Evolutionary conservation across 1,140 invertebrate species (phyloP), one percentile per base, ranked within the genome.

Genomic region (Drosophila sulfurigaster): DNA sequence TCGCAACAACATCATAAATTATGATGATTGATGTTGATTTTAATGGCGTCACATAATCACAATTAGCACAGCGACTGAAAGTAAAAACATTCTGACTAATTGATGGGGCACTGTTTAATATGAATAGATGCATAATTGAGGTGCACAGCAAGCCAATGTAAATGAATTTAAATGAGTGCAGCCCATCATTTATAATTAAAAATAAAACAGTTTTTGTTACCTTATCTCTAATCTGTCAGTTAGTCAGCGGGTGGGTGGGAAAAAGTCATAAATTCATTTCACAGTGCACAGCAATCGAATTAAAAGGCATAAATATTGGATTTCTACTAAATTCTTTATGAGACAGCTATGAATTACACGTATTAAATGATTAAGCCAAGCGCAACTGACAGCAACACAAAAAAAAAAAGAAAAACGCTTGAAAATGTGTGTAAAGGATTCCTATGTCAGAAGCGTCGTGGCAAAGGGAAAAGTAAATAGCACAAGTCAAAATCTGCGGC

Each of bases 11-110:
- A 56, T 79, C 77, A 83, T 82, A 82, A 73, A 83, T 88, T 77
- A 74, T 79, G 51, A 67, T 68, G 28, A 75, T 80, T 57, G 64
- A 83, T 81, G 83, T 78, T 87, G 77, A 78, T 78, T 78, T 83
- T 81, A 70, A 66, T 67, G 43, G 56, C 66, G 71, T 70, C 65
- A 60, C 73, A 75, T 41, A 72, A 52, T 62, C 60, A 71, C 73
- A 78, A 78, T 78, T 75, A 79, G 49, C 62, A 16, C n/a, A 3
- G n/a, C 6, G 25, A 51, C 0, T 49, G 3, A 28, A 30, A 16
- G 2, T 35, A 54, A 54, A 54, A n/a, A 54, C 20, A 32, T n/a
- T 32, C 13, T 15, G 16, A 15, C 62, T 64, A 64, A 64, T 64
- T 64, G 35, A 51, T 15, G 48, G 4, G 11, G 3, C 20, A 46